These are phyloP conservation scores for Nyctibius grandis DNA, from an alignment of 2,797 vertebrate species.

Conservation along the genomic window DNA sequence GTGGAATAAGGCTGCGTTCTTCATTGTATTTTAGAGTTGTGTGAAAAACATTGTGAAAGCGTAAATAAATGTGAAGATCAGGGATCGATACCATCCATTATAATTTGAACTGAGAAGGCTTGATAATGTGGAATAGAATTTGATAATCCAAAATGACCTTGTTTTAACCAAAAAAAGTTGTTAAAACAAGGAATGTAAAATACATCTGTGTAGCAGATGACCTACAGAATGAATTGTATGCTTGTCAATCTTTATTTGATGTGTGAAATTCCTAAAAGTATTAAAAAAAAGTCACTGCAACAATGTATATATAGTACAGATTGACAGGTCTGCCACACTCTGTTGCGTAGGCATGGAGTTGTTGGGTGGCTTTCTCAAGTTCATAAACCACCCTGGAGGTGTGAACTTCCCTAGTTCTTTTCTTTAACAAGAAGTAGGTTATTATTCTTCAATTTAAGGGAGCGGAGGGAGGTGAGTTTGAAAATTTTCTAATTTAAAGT, in stretches of 20 bases:
- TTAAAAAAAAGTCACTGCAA: not conserved
- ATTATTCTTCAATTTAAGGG: not conserved
- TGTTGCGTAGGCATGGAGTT: not conserved
- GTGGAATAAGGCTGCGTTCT: not conserved
- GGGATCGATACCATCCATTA: accelerated
- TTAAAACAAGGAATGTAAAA: not conserved
- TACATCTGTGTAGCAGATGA: not conserved
- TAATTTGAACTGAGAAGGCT: not conserved
- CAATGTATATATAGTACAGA: not conserved
- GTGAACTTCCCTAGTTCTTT: not conserved
- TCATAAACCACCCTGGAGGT: not conserved
- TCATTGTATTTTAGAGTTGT: not conserved
- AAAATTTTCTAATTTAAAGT: not conserved
- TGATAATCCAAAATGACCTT: not conserved
- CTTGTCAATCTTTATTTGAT: not conserved
- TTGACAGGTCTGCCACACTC: not conserved
- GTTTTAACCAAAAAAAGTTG: not conserved
- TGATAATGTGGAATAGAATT: not conserved
- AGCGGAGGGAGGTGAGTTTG: not conserved
- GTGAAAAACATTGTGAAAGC: not conserved
- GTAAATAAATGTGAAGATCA: not conserved
- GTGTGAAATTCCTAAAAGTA: not conserved
- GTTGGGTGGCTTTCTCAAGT: not conserved
- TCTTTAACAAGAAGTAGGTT: not conserved
- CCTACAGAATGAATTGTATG: not conserved